A percentile compares a stretch with the other conserved stretches of the same genome.
These are phyloP conservation scores for Tokudaia muenninki DNA, from an alignment of 2,797 vertebrate species.

Conservation along the genomic window DNA sequence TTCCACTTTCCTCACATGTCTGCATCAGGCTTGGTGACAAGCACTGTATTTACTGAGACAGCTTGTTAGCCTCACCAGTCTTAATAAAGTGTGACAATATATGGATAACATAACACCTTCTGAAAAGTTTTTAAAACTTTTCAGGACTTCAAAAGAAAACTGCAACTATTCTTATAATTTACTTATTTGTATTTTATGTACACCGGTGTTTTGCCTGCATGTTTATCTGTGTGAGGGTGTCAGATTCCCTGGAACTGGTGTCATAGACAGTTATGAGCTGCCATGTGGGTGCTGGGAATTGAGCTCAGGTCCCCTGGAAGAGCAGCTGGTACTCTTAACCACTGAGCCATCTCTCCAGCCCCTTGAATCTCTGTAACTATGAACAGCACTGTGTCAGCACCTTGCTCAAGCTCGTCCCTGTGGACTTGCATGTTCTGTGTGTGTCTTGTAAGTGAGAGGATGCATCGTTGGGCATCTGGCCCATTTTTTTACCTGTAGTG, in stretches of 20 bases:
- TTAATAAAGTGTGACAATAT: conserved; percentile 37
- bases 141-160: not conserved
- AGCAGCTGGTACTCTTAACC: not conserved
- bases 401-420: not conserved
- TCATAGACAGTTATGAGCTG: not conserved
- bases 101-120: not conserved
- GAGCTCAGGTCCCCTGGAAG: not conserved
- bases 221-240: not conserved
- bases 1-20: not conserved
- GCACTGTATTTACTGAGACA: not conserved
- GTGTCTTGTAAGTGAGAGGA: conserved; percentile 40
- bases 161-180: not conserved
- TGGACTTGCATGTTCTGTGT: not conserved
- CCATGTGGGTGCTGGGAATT: not conserved
- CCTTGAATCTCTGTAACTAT: not conserved
- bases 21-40: not conserved
- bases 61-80: not conserved
- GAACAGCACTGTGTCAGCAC: not conserved
- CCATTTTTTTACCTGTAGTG: conserved; percentile 16
- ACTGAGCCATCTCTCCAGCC: not conserved
- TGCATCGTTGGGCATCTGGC: not conserved
- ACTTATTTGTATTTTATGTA: not conserved
- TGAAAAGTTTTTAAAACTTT: conserved; percentile 53
- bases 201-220: not conserved
- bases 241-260: not conserved